These are phyloP conservation scores for Coleophora deauratella DNA, from an alignment of 2,888 invertebrate genomes.

Conservation along the genomic window DNA sequence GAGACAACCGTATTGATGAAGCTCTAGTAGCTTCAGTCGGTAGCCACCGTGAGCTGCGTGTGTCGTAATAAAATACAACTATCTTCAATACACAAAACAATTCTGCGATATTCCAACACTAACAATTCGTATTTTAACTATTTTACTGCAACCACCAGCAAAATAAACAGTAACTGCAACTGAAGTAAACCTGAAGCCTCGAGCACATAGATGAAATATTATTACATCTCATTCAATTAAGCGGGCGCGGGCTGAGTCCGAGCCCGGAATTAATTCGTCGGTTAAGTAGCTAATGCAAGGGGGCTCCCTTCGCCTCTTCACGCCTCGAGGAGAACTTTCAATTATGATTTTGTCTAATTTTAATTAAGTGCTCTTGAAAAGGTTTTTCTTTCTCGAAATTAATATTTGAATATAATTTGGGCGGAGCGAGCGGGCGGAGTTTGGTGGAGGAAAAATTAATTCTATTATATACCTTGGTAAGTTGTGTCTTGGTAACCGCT, in stretches of 20 bases:
- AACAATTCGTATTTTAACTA: not conserved
- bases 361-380: slow-evolving; percentile 74
- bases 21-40: no score
- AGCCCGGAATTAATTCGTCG: slow-evolving; percentile 61
- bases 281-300: slow-evolving; percentile 70
- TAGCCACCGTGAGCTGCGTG: no score
- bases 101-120: not conserved
- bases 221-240: slow-evolving; percentile 59
- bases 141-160: not conserved
- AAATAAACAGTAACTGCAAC: slow-evolving; percentile 3
- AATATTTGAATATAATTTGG: slow-evolving; percentile 75
- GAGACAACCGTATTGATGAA: no score
- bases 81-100: no score
- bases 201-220: slow-evolving; percentile 33
- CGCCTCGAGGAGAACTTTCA: slow-evolving; percentile 74
- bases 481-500: slow-evolving; percentile 29
- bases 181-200: slow-evolving; percentile 13
- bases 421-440: slow-evolving; percentile 70
- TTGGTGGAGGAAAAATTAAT: slow-evolving; percentile 72
- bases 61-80: no score
- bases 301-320: slow-evolving; percentile 56
- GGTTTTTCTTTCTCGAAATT: slow-evolving; percentile 72
- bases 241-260: slow-evolving; percentile 42
- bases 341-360: slow-evolving; percentile 75
- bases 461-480: slow-evolving; percentile 65